Evolutionary conservation across 2,888 invertebrate species (phyloP), one percentile per base, ranked within the genome.

Genomic region (Carterocephalus palaemon): DNA sequence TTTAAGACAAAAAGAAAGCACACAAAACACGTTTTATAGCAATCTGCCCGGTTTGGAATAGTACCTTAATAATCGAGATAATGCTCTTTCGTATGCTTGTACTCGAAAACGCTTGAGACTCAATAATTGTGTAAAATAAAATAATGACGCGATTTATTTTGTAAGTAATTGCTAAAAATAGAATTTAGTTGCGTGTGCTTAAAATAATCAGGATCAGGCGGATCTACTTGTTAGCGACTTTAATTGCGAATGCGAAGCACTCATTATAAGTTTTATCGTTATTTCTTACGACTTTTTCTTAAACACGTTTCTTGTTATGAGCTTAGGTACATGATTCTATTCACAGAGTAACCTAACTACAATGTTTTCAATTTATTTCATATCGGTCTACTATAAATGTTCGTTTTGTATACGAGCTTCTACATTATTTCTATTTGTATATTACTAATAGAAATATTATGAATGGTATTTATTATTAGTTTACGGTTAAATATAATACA

Each of bases 101-200:
- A 46, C 38, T 46, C 38, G 32, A 38, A 46, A 38, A 38, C 37
- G 24, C 45, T 46, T 32, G 45, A 43, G 45, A 46, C 38, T 46
- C 20, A 46, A 46, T 38, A 46, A 46, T 37, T 46, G 38, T 46
- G 45, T 38, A 46, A 46, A 46, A 46, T 43, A 43, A 43, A 37
- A 43, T 43, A 43, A 43, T 23, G 43, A 37, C 36, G 36, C 17
- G 36, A 29, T 43, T 43, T 43, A 36, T 43, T 43, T 36, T 45
- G 36, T 45, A 45, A 37, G 43, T 45, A 45, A 45, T 37, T 45
- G 43, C 43, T 45, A 45, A 45, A 45, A 45, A 45, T 43, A 43
- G 34, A 43, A 28, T 43, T 43, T 43, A n/a, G 43, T 43, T 37
- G 36, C 29, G 36, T 43, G 36, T 8, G 36, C 29, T 43, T 37